Base-by-base conservation (phyloP, 37 sponge, comb jelly and placozoan species). In the Chondrosia reniformis region DNA sequence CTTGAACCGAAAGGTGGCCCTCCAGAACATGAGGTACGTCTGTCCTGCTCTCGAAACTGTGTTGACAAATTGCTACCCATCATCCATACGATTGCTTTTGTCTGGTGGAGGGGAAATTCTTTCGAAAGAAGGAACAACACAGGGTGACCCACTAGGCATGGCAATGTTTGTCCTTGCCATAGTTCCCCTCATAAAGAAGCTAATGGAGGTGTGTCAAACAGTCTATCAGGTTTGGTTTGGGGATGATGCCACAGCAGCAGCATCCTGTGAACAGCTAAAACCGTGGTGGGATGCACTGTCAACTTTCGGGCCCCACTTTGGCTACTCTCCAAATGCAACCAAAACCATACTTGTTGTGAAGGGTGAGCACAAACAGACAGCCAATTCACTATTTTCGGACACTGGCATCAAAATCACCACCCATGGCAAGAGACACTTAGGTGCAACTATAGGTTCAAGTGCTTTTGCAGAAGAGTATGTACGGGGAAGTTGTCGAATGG, bases 261-360 rank as follows among this genome's bases (percentile, higher is more conserved):
- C 10, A 2, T 34, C 72, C 36, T 40, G 7, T n/a, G 40, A 37
- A 12, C 27, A 28, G 7, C 63, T 78, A 24, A 61, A 52, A 33
- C 24, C 37, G 54, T 78, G 79, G 79, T 78, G 79, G 72, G n/a
- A 31, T 40, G 32, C 37, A 1, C 72, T 69, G 72, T 34, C 43
- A 31, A 69, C 5, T n/a, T 34, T 69, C 3, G 72, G 72, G 32
- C 72, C 72, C 10, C 72, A 34, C 43, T 69, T 69, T 69, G 72
- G 72, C 32, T 69, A 69, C 72, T 34, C 32, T 69, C 72, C 72
- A 40, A 69, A 69, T 69, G 72, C 72, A 34, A 34, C 72, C n/a
- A 69, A 69, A 39, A 69, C 72, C n/a, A 34, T 31, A 21, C 43
- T 69, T 37, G 72, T 69, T 69, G 72, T 69, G 41, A 69, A 69